These are phyloP conservation scores for Champsocephalus gunnari DNA, from an alignment of 2,797 vertebrate genomes.

Conservation along the genomic window DNA sequence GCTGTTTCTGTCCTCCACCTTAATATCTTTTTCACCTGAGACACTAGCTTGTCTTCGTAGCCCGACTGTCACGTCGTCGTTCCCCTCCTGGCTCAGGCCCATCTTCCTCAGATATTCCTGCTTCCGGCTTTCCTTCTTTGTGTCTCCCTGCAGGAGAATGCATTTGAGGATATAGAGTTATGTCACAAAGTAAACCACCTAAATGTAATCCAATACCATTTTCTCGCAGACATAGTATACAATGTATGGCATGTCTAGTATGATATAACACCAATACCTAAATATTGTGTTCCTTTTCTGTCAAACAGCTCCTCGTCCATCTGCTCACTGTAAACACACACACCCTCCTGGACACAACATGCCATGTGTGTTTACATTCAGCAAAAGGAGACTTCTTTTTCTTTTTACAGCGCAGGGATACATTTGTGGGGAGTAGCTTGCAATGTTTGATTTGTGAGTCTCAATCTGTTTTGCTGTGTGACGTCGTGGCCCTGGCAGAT, in stretches of 20 bases:
- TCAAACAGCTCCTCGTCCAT: slow-evolving; percentile 33
- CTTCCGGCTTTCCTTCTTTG: slow-evolving; percentile 84
- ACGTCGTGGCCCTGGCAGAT: slow-evolving; percentile 77
- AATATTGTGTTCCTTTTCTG: slow-evolving; percentile 18
- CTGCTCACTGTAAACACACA: slow-evolving; percentile 46
- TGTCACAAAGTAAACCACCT: background rate
- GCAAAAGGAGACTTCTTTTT: slow-evolving; percentile 55
- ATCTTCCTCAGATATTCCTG: slow-evolving; percentile 85
- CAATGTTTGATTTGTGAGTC: slow-evolving; percentile 84
- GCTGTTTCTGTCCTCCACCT: slow-evolving; percentile 62
- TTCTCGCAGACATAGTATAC: background rate
- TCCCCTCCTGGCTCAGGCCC: slow-evolving; percentile 84
- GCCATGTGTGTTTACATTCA: slow-evolving; percentile 71
- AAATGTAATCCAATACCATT: background rate
- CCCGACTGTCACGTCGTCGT: slow-evolving; percentile 66
- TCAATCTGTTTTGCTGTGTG: slow-evolving; percentile 74
- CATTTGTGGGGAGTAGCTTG: slow-evolving; percentile 63
- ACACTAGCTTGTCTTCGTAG: slow-evolving; percentile 64
- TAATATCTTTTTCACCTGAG: slow-evolving; percentile 58
- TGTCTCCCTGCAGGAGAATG: slow-evolving; percentile 71
- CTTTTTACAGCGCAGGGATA: slow-evolving; percentile 65
- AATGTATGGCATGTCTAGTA: slow-evolving; percentile 15
- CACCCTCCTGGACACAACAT: slow-evolving; percentile 38
- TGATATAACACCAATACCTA: slow-evolving; percentile 29
- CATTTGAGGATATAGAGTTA: slow-evolving; percentile 14